phyloP scores from a whole-genome alignment of 2,888 invertebrate species.

The Drosophila pegasa region DNA sequence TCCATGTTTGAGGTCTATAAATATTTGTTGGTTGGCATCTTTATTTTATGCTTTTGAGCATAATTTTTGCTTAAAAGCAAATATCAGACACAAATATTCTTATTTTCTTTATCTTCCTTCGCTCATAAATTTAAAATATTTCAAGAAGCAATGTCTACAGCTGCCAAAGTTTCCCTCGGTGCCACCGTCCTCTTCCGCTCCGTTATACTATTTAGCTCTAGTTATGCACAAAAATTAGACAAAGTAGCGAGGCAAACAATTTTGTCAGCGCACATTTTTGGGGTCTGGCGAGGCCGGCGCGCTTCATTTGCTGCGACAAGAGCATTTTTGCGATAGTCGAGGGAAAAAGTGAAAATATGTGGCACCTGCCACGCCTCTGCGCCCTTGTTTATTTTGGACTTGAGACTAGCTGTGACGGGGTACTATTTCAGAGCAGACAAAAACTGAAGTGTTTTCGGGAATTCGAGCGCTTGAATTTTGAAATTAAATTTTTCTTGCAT shows the following conservation, averaged over 20 bases:
- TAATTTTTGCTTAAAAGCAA: not conserved
- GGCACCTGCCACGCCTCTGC: conserved; percentile 18
- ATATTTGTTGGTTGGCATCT: too few species aligned
- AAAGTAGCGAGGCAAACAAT: conserved; percentile 36
- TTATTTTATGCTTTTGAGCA: too few species aligned
- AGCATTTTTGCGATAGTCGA: conserved; percentile 18
- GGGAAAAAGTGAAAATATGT: conserved; percentile 14
- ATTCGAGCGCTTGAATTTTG: conserved; percentile 33
- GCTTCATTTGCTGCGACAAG: conserved; percentile 47
- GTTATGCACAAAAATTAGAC: conserved; percentile 27
- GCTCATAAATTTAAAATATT: conserved; percentile 26
- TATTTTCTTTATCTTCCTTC: not conserved
- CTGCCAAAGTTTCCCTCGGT: not conserved
- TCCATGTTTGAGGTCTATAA: too few species aligned
- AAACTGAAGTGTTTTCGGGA: conserved; percentile 18
- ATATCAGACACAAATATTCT: not conserved
- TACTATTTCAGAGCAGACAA: conserved; percentile 5
- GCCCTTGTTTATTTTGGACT: conserved; percentile 32
- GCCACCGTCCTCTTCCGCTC: not conserved
- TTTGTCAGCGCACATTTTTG: conserved; percentile 34
- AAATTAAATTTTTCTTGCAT: conserved; percentile 48
- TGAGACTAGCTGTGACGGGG: not conserved
- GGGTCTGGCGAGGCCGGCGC: conserved; percentile 18
- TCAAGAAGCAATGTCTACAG: not conserved
- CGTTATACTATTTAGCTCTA: not conserved